Conservation (phyloP, 1,140 invertebrate species). For the Megathymus violae region DNA sequence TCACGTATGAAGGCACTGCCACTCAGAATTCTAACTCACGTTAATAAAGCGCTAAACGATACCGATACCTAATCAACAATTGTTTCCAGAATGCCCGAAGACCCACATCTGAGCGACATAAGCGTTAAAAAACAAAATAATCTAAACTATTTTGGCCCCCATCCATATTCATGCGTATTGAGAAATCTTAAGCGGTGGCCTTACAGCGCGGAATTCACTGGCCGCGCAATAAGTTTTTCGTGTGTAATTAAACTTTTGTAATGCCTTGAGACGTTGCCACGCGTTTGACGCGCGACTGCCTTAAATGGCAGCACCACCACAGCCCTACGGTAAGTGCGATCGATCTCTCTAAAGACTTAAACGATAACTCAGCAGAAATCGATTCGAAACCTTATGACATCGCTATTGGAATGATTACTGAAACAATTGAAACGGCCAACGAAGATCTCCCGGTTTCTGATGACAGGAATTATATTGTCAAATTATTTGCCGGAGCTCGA, state of each 20-base stretch:
- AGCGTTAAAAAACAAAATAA: constrained; percentile 58
- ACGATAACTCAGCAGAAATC: constrained; percentile 15
- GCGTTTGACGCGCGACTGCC: constrained; percentile 67
- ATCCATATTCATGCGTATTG: constrained; percentile 74
- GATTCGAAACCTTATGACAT: constrained; percentile 32
- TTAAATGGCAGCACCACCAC: constrained; percentile 58
- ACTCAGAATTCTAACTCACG: constrained; percentile 22
- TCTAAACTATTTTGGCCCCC: constrained; percentile 66
- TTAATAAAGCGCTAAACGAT: constrained; percentile 49
- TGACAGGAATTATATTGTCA: constrained; percentile 55
- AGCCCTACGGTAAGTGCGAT: constrained; percentile 36
- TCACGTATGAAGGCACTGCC: constrained; percentile 24
- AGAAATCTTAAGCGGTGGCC: constrained; percentile 75
- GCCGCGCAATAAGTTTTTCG: constrained; percentile 68
- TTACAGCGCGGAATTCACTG: constrained; percentile 61
- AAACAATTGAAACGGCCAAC: constrained; percentile 28
- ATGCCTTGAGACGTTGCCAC: constrained; percentile 65
- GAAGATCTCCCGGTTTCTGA: constrained; percentile 37
- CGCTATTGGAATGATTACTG: constrained; percentile 20
- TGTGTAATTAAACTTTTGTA: constrained; percentile 72
- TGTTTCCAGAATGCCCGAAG: constrained; percentile 55
- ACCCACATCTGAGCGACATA: constrained; percentile 55
- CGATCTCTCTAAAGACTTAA: constrained; percentile 38
- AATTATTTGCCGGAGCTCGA: constrained; percentile 39
- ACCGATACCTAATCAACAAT: constrained; percentile 42